A percentile compares a stretch with the other conserved stretches of the same genome.
Evolutionary conservation across 2,797 vertebrate species (phyloP).

Genomic region (Mormyrops attenuatus): DNA sequence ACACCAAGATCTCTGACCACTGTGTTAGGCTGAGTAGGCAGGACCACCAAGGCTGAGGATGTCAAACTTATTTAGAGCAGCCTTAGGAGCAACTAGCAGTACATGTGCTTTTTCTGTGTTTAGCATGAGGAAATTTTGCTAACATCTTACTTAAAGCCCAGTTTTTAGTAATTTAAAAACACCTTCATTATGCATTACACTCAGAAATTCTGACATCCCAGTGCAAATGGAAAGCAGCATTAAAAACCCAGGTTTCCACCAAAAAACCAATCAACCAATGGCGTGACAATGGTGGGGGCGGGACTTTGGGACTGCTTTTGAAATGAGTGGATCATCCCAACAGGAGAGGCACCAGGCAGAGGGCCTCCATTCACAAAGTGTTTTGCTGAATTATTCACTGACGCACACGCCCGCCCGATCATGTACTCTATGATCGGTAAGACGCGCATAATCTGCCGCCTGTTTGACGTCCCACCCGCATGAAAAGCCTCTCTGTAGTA

Average conservation of each 20-base stretch:
- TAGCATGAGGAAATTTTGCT: background rate
- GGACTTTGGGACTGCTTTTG: background rate
- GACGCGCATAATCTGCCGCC: background rate
- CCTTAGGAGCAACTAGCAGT: background rate
- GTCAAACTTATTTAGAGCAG: background rate
- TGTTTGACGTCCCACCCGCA: background rate
- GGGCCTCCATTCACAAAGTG: background rate
- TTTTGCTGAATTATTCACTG: background rate
- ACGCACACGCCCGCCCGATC: background rate
- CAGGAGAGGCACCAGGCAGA: background rate
- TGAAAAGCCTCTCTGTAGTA: background rate
- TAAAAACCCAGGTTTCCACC: background rate
- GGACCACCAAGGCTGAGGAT: background rate
- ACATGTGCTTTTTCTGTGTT: background rate
- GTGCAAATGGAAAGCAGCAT: background rate
- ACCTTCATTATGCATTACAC: background rate
- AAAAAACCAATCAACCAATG: background rate
- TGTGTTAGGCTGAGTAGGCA: background rate
- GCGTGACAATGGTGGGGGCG: background rate
- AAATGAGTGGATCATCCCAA: background rate
- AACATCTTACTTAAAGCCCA: background rate
- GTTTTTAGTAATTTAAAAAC: background rate
- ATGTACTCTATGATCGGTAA: background rate
- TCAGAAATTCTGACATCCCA: background rate
- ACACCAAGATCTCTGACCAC: background rate